Percentiles rank a stretch among this genome's conserved stretches.
Evolutionary conservation across 2,113 vertebrate genomes (phyloP).

Genomic region (Dascyllus trimaculatus): DNA sequence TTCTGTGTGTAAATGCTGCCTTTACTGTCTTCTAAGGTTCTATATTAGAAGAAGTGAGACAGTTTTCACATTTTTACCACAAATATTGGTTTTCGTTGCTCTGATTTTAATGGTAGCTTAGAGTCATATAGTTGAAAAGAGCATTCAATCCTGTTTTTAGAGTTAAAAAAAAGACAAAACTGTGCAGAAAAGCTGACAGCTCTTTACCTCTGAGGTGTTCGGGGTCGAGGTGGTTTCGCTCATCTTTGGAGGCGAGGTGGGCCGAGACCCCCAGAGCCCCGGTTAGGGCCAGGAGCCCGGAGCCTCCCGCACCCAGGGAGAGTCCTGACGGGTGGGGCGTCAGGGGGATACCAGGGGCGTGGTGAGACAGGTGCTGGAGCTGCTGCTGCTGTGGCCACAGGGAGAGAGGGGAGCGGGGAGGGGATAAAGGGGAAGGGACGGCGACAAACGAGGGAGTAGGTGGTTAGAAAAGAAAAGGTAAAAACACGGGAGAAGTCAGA

Average conservation of each 20-base stretch:
- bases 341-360: constrained; percentile 88
- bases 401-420: constrained; percentile 44
- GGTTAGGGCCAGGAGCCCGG: constrained; percentile 89
- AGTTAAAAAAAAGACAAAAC: background rate
- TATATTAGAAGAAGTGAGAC: too few relatives aligned
- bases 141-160: too few relatives aligned
- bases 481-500: background rate
- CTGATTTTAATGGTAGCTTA: too few relatives aligned
- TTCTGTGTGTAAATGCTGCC: too few relatives aligned
- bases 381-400: constrained; percentile 94
- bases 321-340: constrained; percentile 88
- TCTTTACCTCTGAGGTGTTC: constrained; percentile 88
- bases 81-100: too few relatives aligned
- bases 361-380: constrained; percentile 94
- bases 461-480: constrained; percentile 50
- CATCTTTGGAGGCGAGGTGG: constrained; percentile 89
- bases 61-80: too few relatives aligned
- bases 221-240: constrained; percentile 85
- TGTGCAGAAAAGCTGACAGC: fast-evolving
- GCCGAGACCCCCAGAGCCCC: constrained; percentile 89
- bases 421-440: background rate
- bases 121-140: too few relatives aligned
- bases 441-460: constrained; percentile 11
- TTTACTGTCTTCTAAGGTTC: too few relatives aligned
- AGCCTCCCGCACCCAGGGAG: constrained; percentile 84